Base-by-base conservation (phyloP, 2,888 invertebrate species). In the Cactoblastis cactorum region DNA sequence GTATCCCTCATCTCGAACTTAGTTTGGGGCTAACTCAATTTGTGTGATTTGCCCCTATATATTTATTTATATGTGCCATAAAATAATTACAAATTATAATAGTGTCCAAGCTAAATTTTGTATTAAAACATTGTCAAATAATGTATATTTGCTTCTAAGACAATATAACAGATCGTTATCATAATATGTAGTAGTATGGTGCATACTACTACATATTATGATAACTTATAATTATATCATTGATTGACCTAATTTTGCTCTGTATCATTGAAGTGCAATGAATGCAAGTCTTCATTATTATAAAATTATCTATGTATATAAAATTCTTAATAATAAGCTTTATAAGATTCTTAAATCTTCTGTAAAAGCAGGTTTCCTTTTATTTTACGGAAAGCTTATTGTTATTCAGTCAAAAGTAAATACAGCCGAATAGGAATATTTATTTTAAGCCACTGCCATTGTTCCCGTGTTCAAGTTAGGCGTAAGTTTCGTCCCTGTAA, bases 401-500 rank as follows among this genome's bases (percentile, higher is more conserved):
- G n/a, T n/a, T n/a, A 54, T 53, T 57, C 65, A 72, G 65, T 67
- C 61, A 67, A 66, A 63, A 65, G 67, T 61, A 63, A 69, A 69
- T 60, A 67, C 53, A 60, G 57, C 57, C 60, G 62, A 61, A 61
- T 66, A 69, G 65, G 65, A 70, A 72, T 74, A 74, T 73, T 76
- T 77, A 77, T 73, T 62, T 67, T 72, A 67, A 71, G 69, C 67
- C 67, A 68, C 67, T 54, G 51, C 62, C 71, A 76, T 77, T 79
- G 77, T 77, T 72, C 72, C 54, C 57, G 60, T 59, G 65, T 67
- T 59, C 56, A 67, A 70, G 61, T 69, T 64, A 59, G 52, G 69
- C 60, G 63, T 63, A 69, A 75, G 67, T 74, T 76, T 69, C 68
- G 49, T 39, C 52, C 54, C 53, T 55, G 67, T 69, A 67, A 75